Evolutionary conservation across 2,888 invertebrate species (phyloP), one percentile per base, ranked within the genome.

Genomic region (Oligia fasciuncula): DNA sequence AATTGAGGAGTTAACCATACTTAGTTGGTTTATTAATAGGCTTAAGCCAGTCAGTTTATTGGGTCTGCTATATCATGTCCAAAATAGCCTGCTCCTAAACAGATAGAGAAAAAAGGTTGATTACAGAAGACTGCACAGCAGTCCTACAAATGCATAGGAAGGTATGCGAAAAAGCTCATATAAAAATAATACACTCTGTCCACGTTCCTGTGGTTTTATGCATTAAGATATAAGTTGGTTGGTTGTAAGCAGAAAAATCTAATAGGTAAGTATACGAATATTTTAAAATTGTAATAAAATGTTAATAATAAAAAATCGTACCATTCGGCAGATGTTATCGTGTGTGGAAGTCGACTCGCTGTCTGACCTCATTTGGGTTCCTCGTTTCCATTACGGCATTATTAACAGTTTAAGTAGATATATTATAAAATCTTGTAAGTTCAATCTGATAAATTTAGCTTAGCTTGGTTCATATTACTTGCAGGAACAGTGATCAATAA

Each of bases 31-130:
- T 62, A 40, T 49, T 43, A 76, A 43, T 23, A 65, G 51, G 46
- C 51, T 72, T 46, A 40, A 6, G 46, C 66, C 69, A 71, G 23
- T 69, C 66, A 72, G 6, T 67, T 49, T 63, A 75, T 62, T 51
- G 73, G 35, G 57, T 74, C 80, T 57, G 83, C 65, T 84, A 60
- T 78, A 69, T 75, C 57, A 72, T 62, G 23, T 84, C 80, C 84
- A 70, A 79, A 73, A 76, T 82, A 65, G 49, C 73, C 76, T 84
- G 85, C 76, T 85, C 87, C 85, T 85, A 85, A 84, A 85, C 84
- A 87, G 74, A 85, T 80, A 80, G 40, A 78, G 49, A 85, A 43
- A 84, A 77, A 84, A 75, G 4, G 5, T 29, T 79, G 62, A 80
- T 84, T 87, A 85, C 49, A 69, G 49, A 73, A 60, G 43, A 71